Percentiles rank a stretch among this genome's conserved stretches.
Conservation (phyloP, 2,888 invertebrate species). For the Ceratothoa steindachneri region DNA sequence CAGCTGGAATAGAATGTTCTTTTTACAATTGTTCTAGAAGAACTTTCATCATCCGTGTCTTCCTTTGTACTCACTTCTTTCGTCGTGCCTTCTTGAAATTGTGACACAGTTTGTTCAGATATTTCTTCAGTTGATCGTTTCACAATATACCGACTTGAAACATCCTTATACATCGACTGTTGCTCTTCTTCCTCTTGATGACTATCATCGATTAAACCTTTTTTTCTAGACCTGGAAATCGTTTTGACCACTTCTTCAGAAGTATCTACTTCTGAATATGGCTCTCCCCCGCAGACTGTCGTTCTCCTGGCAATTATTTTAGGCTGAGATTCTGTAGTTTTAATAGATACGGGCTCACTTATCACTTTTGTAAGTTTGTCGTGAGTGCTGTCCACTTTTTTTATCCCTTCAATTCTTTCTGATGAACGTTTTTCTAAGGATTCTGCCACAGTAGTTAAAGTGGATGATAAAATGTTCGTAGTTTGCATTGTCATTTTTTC, state of each 20-base stretch:
- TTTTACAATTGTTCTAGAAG: not conserved
- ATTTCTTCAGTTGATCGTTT: not conserved
- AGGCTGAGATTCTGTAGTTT: too few relatives aligned
- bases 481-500: too few relatives aligned
- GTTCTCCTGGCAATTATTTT: slow-evolving; percentile 6
- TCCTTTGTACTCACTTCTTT: not conserved
- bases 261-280: slow-evolving; percentile 18
- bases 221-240: not conserved
- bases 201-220: slow-evolving; percentile 4
- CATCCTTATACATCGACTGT: not conserved
- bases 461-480: too few relatives aligned
- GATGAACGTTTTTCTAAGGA: too few relatives aligned
- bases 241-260: slow-evolving; percentile 8
- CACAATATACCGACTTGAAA: slow-evolving; percentile 3
- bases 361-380: too few relatives aligned
- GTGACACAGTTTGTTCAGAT: not conserved
- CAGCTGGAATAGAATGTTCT: slow-evolving; percentile 1
- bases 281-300: slow-evolving; percentile 20
- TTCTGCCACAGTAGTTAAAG: too few relatives aligned
- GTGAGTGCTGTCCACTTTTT: too few relatives aligned
- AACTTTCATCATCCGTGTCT: not conserved
- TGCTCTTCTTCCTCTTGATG: slow-evolving; percentile 13
- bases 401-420: too few relatives aligned
- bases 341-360: too few relatives aligned
- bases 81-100: not conserved